Base-by-base conservation (phyloP, 2,113 vertebrate genomes). In the Sylvilagus bachmani region DNA sequence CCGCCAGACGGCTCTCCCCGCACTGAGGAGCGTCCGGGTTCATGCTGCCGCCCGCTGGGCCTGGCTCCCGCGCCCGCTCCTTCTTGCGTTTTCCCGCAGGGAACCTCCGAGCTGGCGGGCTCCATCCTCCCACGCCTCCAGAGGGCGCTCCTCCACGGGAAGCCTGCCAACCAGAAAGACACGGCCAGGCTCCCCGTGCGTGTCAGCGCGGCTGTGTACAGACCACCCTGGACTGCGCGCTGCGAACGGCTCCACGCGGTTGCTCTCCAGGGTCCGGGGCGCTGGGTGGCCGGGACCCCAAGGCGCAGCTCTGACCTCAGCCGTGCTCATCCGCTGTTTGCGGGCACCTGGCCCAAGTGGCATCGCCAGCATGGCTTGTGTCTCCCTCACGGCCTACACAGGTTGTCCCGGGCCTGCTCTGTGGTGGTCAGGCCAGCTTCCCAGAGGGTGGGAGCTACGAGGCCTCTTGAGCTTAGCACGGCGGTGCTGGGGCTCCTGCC, bases 71-170 rank as follows among this genome's bases (percentile, higher is more conserved):
- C n/a, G n/a, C n/a, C n/a, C n/a, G 55, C 36, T 90, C 75, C 17
- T 49, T 29, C 16, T 7, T 7, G 2, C 19, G 5, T 67, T 67
- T 14, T 10, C 8, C 4, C 2, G 3, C 29, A 31, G 22, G 44
- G 36, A 27, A 19, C 22, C 12, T 83, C 24, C 17, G 19, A 66
- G 16, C 0, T 0, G 19, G 19, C 1, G 4, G 31, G n/a, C 29
- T 33, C 21, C 24, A 5, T 36, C 75, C 16, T 22, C 19, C 55
- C 55, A 5, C 31, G 5, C 16, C 51, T 9, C 2, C 22, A 22
- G 10, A 4, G 14, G 0, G 5, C 10, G n/a, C 2, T 7, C 17
- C 10, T 53, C n/a, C 13, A 3, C 3, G 21, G 38, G 33, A 44
- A 33, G n/a, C 17, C 14, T 19, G 67, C 5, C 9, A 9, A 1